Percentiles rank a stretch among this genome's conserved stretches.
Evolutionary conservation across 2,113 vertebrate genomes (phyloP).

Genomic region (Chaetura pelagica): DNA sequence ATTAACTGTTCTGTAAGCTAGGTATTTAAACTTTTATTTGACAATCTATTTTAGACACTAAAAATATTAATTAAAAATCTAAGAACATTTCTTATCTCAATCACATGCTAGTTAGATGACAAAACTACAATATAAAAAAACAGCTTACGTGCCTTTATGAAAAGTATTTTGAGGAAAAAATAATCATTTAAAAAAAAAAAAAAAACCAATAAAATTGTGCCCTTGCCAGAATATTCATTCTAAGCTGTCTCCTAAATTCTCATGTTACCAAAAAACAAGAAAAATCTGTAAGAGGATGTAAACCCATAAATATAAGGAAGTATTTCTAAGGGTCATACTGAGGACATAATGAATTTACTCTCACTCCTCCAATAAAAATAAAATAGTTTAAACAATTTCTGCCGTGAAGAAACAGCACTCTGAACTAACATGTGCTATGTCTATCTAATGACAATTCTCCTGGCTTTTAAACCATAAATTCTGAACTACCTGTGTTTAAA

Average conservation of each 20-base stretch:
- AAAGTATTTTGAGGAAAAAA: not conserved
- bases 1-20: not conserved
- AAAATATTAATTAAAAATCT: not conserved
- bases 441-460: not conserved
- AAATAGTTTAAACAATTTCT: conserved; percentile 63
- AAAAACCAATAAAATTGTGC: conserved; percentile 1
- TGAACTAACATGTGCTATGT: not conserved
- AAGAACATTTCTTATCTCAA: not conserved
- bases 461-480: conserved; percentile 42
- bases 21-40: not conserved
- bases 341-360: conserved; percentile 72
- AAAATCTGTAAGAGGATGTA: not conserved
- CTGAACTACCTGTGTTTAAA: conserved; percentile 50
- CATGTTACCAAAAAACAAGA: accelerated
- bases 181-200: not conserved
- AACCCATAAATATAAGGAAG: conserved; percentile 52
- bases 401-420: conserved; percentile 33
- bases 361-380: conserved; percentile 66
- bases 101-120: not conserved
- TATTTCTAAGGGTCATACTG: conserved; percentile 68
- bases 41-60: not conserved
- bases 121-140: not conserved
- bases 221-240: not conserved
- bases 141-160: not conserved
- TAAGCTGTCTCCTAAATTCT: not conserved